Evolutionary conservation across 1,140 invertebrate genomes (phyloP), one percentile per base, ranked within the genome.

Genomic region (Stratiolaelaps scimitus): DNA sequence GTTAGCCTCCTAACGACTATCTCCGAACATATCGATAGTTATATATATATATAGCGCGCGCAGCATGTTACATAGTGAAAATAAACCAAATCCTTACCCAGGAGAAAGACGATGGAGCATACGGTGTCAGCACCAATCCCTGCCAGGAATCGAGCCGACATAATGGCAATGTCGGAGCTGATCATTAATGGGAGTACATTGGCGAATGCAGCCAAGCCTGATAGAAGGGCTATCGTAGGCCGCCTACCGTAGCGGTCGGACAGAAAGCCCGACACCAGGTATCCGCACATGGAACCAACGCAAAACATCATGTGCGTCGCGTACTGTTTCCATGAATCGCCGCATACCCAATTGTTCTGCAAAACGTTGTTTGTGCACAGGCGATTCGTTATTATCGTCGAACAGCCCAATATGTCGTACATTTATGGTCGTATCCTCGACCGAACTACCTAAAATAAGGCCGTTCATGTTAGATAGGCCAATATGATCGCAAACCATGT

Each of bases 331-430:
- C 69, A 69, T 4, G 65, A 65, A 43, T 69, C 67, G 30, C 67
- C 69, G 20, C 69, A 69, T 23, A 69, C 69, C 69, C 69, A 69
- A 40, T 69, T 65, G 48, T 69, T 68, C 68, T 69, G 67, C 53
- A 69, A 68, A 60, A 6, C 44, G 67, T 30, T 60, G 4, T 64
- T 34, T 28, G 28, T 64, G 5, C 47, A 28, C 47, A 48, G 15
- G 5, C 47, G 47, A 15, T 48, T 10, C 4, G 34, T 40, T 4
- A 40, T n/a, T n/a, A n/a, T n/a, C n/a, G n/a, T n/a, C n/a, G n/a
- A n/a, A n/a, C n/a, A n/a, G n/a, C n/a, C n/a, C n/a, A n/a, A n/a
- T n/a, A n/a, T n/a, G n/a, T n/a, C n/a, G n/a, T n/a, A n/a, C n/a
- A n/a, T n/a, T n/a, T n/a, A n/a, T n/a, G n/a, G n/a, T n/a, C n/a